Evolutionary conservation across 2,113 vertebrate genomes (phyloP), one percentile per base, ranked within the genome.

Genomic region (Pseudorasbora parva): DNA sequence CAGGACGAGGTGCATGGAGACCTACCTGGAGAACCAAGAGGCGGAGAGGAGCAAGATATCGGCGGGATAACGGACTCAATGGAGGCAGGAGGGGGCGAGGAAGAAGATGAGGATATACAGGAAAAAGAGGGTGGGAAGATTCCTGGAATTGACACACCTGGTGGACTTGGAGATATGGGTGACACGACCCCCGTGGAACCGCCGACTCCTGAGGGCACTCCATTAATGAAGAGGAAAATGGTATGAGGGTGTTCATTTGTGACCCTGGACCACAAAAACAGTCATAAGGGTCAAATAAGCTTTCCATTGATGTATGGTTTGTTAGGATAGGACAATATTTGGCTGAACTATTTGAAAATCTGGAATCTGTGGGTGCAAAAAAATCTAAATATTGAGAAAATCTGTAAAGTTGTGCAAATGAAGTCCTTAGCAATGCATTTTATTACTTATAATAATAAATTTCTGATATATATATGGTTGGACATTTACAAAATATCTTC

Each of bases 141-240:
- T 1, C 92, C 94, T 30, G 95, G 95, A 14, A 88, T 94, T 0
- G 95, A 96, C 81, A 92, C 92, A 49, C 94, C 93, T 1, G 96
- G 96, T 8, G 97, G 97, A 17, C 95, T 98, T 62, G 97, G 97
- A 11, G 97, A 98, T 89, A 96, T 98, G 94, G 96, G 96, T 3
- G 93, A 97, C 30, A 95, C 95, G 4, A 91, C 95, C 1, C 85
- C 94, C 0, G 95, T 93, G 30, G 97, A 97, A 74, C 96, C 96
- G 0, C 96, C 97, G 21, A 98, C 97, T 5, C 97, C 97, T 4
- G 97, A 98, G 89, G 97, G 96, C 37, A 95, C 96, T 5, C 97
- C 97, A 15, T 95, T 97, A 88, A 87, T 95, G 82, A 97, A 95
- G 91, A 96, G 96, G 57, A 98, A 97, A 91, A 86, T 93, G 88